Evolutionary conservation across 1,140 invertebrate genomes (phyloP).

Genomic region (Drosophila ironensis): DNA sequence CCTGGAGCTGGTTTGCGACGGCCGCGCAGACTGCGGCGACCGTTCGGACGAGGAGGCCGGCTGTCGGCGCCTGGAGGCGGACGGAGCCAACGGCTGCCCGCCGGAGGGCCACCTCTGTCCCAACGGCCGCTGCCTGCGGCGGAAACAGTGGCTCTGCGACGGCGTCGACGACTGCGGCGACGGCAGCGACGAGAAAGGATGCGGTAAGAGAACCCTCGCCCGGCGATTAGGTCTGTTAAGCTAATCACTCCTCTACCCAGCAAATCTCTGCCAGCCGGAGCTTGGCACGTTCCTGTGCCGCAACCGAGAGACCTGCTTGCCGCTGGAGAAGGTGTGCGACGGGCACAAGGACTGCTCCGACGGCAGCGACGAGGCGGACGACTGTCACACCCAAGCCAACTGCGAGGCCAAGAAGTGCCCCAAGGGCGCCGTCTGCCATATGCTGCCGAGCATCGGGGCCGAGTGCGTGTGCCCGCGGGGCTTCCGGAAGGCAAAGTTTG

Average conservation of each 20-base stretch:
- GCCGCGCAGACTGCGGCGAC: constrained; percentile 89
- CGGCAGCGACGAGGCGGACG: constrained; percentile 75
- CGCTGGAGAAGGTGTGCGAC: constrained; percentile 85
- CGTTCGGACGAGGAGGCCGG: constrained; percentile 87
- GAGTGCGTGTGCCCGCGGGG: constrained; percentile 83
- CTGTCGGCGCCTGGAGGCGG: constrained; percentile 82
- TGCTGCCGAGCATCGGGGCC: constrained; percentile 77
- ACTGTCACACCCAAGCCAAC: constrained; percentile 54
- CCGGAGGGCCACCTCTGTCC: constrained; percentile 55
- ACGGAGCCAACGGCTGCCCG: constrained; percentile 40
- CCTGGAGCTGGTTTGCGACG: constrained; percentile 87
- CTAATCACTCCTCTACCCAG: not conserved
- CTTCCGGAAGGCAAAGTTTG: constrained; percentile 67
- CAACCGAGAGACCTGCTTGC: constrained; percentile 83
- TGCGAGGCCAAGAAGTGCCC: constrained; percentile 52
- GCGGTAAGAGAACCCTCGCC: constrained; percentile 83
- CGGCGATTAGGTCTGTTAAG: too few species aligned
- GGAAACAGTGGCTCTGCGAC: constrained; percentile 70
- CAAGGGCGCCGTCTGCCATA: constrained; percentile 49
- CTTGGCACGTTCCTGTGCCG: constrained; percentile 66
- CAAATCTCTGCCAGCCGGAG: constrained; percentile 34
- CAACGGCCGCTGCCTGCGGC: constrained; percentile 67
- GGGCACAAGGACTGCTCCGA: constrained; percentile 82
- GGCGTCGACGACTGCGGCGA: constrained; percentile 85
- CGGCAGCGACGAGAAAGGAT: constrained; percentile 86